Base-by-base conservation (phyloP, 2,797 vertebrate genomes). In the Sebastes nivosus region DNA sequence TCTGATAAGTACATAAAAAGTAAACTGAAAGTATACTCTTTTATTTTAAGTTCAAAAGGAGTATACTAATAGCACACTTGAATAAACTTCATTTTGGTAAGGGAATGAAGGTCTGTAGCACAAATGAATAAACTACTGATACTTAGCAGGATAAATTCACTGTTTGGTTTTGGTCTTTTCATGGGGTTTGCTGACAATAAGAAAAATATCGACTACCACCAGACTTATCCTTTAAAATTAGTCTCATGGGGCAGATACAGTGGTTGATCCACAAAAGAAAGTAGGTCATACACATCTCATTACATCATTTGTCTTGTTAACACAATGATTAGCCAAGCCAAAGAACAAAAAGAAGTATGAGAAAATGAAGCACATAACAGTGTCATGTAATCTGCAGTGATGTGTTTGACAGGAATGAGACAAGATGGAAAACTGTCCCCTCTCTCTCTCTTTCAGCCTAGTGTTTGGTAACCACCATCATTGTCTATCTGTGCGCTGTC, bases 341-440 rank as follows among this genome's bases (percentile, higher is more conserved):
- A 20, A 52, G 8, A 4, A 34, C 18, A 54, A 52, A 29, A 55
- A 20, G 30, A 38, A 14, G 12, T 4, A 22, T 60, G n/a, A 55
- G 8, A 29, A 32, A 29, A 60, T 2, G 22, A 3, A 16, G n/a
- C 20, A 42, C 10, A 42, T 14, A 66, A 66, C 42, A 67, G 14
- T 50, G 10, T 68, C 54, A 69, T 2, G 61, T 50, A 10, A 55
- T 60, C 25, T 57, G 42, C 32, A 25, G 52, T 38, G 20, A 55
- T 58, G 14, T 67, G 42, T 75, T 75, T 73, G 72, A 68, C 50
- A 61, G 63, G n/a, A 46, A 59, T 27, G 8, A 78, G 36, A 78
- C 11, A 42, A 30, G n/a, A 64, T 22, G 18, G 59, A 8, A 61
- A 30, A 27, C 14, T 18, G 32, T 59, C 24, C 14, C 29, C 30